A percentile compares a stretch with the other conserved stretches of the same genome.
These are phyloP conservation scores for Ochlodes sylvanus DNA, from an alignment of 2,888 invertebrate species.

Conservation along the genomic window DNA sequence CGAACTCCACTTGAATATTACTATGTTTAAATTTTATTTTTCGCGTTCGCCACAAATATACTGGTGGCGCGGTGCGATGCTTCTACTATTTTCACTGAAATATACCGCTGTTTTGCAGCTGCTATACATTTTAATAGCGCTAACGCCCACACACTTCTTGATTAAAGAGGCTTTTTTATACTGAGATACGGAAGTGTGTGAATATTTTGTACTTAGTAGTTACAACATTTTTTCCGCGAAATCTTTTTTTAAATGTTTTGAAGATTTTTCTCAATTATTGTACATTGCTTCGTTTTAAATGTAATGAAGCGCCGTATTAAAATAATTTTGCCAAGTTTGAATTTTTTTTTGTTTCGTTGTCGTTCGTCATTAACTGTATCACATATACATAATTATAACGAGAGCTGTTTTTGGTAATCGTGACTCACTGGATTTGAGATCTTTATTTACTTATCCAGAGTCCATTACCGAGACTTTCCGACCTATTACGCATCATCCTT, in stretches of 20 bases:
- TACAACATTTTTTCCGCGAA: neutral
- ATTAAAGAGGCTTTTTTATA: constrained; percentile 13
- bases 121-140: constrained; percentile 31
- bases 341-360: no score
- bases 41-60: constrained; percentile 1
- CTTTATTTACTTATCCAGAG: no score
- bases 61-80: constrained; percentile 22
- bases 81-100: constrained; percentile 24
- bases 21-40: constrained; percentile 11
- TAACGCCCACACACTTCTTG: constrained; percentile 20
- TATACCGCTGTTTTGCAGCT: constrained; percentile 19
- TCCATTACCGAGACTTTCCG: no score
- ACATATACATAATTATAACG: no score
- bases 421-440: no score
- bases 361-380: no score
- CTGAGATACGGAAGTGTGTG: constrained; percentile 6
- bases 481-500: no score
- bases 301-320: no score
- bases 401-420: no score
- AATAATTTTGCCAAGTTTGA: no score
- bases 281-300: no score
- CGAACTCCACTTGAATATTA: constrained; percentile 9
- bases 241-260: neutral
- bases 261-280: neutral
- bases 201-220: neutral